Conservation (phyloP, 2,888 invertebrate genomes). For the Drosophila dives region DNA sequence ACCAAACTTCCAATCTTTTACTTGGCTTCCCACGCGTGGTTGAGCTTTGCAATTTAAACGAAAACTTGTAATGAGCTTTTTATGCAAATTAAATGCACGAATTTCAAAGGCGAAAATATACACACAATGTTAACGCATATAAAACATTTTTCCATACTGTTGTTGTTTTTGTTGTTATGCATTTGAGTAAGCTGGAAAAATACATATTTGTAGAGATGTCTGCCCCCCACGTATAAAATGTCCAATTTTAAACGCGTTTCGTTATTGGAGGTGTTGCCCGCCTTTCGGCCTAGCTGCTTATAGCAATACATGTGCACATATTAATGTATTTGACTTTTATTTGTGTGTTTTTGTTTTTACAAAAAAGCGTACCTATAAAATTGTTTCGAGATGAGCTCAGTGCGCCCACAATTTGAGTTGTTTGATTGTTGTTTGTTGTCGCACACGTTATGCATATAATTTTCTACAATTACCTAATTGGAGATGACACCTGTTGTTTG, state of each 20-base stretch:
- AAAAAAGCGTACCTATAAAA: slow-evolving; percentile 63
- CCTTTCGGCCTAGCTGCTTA: slow-evolving; percentile 18
- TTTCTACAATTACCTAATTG: slow-evolving; percentile 67
- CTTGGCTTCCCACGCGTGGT: slow-evolving; percentile 46
- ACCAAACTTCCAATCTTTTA: slow-evolving; percentile 15
- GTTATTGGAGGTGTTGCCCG: slow-evolving; percentile 55
- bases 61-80: slow-evolving; percentile 56
- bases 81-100: slow-evolving; percentile 62
- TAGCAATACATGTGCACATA: slow-evolving; percentile 14
- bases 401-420: slow-evolving; percentile 53
- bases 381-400: slow-evolving; percentile 75
- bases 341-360: not conserved
- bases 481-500: slow-evolving; percentile 69
- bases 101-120: slow-evolving; percentile 54
- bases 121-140: slow-evolving; percentile 30
- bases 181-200: slow-evolving; percentile 27
- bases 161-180: slow-evolving; percentile 22
- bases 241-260: slow-evolving; percentile 58
- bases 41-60: slow-evolving; percentile 33
- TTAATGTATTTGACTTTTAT: slow-evolving; percentile 33
- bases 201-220: slow-evolving; percentile 39
- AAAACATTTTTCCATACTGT: slow-evolving; percentile 40
- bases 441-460: slow-evolving; percentile 52
- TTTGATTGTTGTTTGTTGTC: slow-evolving; percentile 3
- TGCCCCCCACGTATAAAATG: slow-evolving; percentile 56